Percentiles rank a stretch among this genome's conserved stretches.
phyloP scores from a whole-genome alignment of 2,113 vertebrate species.

The Caracal caracal region DNA sequence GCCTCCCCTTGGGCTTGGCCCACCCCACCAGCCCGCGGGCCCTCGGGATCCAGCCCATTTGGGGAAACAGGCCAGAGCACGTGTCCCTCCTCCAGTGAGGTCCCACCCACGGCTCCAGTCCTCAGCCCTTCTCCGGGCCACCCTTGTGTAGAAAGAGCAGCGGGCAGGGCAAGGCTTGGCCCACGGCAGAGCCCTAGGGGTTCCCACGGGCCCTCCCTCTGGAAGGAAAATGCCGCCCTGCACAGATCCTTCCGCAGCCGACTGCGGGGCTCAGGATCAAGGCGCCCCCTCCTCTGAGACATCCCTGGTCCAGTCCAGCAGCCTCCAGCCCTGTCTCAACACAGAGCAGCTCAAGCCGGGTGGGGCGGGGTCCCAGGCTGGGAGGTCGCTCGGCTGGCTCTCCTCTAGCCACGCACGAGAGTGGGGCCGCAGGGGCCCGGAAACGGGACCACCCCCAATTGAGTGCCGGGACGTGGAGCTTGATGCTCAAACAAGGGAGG shows the following conservation, averaged over 20 bases:
- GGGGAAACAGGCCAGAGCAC: not conserved
- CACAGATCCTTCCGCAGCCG: not conserved
- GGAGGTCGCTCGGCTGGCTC: not conserved
- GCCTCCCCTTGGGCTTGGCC: fast-evolving
- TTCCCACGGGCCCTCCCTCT: too few relatives aligned
- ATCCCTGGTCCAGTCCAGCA: not conserved
- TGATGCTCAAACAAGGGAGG: fast-evolving
- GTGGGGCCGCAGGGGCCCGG: not conserved
- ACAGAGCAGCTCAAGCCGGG: fast-evolving
- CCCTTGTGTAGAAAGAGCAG: not conserved
- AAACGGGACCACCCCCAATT: not conserved
- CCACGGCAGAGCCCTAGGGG: fast-evolving
- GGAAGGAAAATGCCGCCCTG: not conserved
- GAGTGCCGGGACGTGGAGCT: not conserved
- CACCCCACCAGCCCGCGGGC: fast-evolving
- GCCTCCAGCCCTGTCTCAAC: not conserved
- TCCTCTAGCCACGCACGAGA: too few relatives aligned
- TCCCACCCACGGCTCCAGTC: not conserved
- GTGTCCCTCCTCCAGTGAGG: too few relatives aligned
- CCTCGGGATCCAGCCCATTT: too few relatives aligned
- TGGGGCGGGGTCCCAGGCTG: not conserved
- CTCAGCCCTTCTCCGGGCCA: not conserved
- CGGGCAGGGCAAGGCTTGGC: not conserved
- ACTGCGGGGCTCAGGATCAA: not conserved
- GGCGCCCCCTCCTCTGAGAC: not conserved